Percentiles rank a stretch among this genome's conserved stretches.
Evolutionary conservation across 2,797 vertebrate species (phyloP).

Genomic region (Sternarchorhynchus goeldii): DNA sequence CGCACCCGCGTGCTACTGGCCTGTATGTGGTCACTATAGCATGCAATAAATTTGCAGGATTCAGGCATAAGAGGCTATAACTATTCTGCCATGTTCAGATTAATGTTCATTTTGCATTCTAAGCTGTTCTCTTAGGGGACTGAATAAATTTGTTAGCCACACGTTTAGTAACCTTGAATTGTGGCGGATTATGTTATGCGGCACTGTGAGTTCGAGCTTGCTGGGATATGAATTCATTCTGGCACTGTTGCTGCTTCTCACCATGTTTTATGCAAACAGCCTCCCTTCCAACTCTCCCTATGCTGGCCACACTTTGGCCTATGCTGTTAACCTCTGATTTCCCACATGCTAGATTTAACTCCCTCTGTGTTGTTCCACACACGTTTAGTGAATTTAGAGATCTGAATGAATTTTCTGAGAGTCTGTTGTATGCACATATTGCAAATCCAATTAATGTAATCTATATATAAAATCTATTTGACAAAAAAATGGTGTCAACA

Average conservation of each 20-base stretch:
- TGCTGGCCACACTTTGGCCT: constrained; percentile 31
- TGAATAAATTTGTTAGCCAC: constrained; percentile 51
- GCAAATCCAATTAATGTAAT: not conserved
- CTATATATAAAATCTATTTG: not conserved
- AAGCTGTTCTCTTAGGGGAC: constrained; percentile 40
- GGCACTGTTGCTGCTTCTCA: constrained; percentile 39
- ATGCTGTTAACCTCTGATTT: constrained; percentile 37
- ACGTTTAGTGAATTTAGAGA: not conserved
- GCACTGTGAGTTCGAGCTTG: constrained; percentile 30
- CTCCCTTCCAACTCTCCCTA: constrained; percentile 12
- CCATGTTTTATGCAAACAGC: constrained; percentile 40
- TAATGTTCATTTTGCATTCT: constrained; percentile 49
- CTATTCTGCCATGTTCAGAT: constrained; percentile 43
- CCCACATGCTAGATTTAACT: constrained; percentile 17
- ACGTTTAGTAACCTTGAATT: constrained; percentile 53
- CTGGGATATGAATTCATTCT: constrained; percentile 50
- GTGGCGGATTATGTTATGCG: constrained; percentile 52
- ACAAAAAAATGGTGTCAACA: not conserved
- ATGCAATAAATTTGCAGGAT: constrained; percentile 44
- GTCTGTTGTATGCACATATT: not conserved
- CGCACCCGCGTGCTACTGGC: constrained; percentile 1
- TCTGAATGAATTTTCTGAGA: not conserved
- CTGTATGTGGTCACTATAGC: constrained; percentile 16
- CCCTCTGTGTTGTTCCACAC: not conserved
- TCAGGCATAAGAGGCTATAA: constrained; percentile 35